Conservation (phyloP, 35 echinoderm and acorn worm species). For the Apostichopus californicus region DNA sequence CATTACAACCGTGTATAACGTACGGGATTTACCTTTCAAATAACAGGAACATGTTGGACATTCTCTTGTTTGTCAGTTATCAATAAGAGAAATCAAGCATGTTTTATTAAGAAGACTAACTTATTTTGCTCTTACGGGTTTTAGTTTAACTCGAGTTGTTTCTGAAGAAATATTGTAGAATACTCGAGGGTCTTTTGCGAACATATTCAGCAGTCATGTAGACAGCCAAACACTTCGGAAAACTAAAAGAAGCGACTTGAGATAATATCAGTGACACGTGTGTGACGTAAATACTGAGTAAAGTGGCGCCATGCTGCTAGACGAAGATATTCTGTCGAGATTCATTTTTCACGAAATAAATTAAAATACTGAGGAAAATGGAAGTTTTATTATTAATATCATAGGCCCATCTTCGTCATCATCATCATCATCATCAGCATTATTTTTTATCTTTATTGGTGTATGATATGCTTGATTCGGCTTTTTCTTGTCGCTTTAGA, state of each 20-base stretch:
- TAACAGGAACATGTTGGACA: too few relatives aligned
- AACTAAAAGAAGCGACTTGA: not conserved
- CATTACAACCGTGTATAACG: too few relatives aligned
- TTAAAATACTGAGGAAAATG: not conserved
- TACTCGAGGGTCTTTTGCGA: not conserved
- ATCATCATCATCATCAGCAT: not conserved
- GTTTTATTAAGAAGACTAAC: too few relatives aligned
- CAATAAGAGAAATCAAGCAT: too few relatives aligned
- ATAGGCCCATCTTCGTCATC: not conserved
- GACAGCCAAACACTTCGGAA: not conserved
- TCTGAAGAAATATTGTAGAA: not conserved
- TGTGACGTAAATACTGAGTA: not conserved
- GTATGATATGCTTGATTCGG: too few relatives aligned
- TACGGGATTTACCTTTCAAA: too few relatives aligned
- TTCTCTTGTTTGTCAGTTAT: too few relatives aligned
- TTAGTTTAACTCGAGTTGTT: not conserved
- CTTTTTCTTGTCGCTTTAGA: too few relatives aligned
- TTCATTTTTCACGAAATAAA: not conserved
- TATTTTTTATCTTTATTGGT: too few relatives aligned
- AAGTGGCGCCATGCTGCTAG: not conserved
- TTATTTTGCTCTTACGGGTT: too few relatives aligned
- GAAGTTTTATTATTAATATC: not conserved
- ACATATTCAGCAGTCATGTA: not conserved
- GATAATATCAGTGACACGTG: not conserved
- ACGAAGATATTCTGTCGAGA: not conserved